These are phyloP conservation scores for Aporophyla nigra DNA, from an alignment of 2,888 invertebrate species.

Conservation along the genomic window DNA sequence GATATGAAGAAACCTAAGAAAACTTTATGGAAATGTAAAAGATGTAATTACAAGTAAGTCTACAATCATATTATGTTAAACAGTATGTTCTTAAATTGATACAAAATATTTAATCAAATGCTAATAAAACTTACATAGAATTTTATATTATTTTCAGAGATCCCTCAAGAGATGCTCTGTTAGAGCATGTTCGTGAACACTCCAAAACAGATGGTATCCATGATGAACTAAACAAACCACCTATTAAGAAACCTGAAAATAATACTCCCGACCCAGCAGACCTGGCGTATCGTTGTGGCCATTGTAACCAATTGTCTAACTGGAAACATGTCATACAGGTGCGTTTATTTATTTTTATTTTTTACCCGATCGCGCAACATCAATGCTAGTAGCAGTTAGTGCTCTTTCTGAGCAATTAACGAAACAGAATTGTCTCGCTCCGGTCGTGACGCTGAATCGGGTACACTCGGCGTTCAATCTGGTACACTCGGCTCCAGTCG, in stretches of 20 bases:
- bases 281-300: conserved; percentile 93
- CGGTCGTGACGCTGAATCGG: background rate
- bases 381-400: background rate
- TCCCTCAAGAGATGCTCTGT: conserved; percentile 86
- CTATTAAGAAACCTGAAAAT: conserved; percentile 78
- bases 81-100: background rate
- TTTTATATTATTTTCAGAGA: conserved; percentile 76
- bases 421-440: background rate
- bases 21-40: conserved; percentile 97
- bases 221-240: conserved; percentile 70
- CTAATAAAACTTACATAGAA: background rate
- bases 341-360: conserved; percentile 66
- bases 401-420: background rate
- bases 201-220: conserved; percentile 75
- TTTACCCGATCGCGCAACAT: background rate
- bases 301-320: conserved; percentile 95
- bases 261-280: conserved; percentile 85
- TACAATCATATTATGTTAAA: background rate
- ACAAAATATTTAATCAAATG: background rate
- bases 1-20: conserved; percentile 91
- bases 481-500: background rate
- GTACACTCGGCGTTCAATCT: background rate
- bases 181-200: conserved; percentile 88
- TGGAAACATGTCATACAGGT: conserved; percentile 97
- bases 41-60: conserved; percentile 96